Evolutionary conservation across 1,140 invertebrate genomes (phyloP).

Genomic region (Whitmania pigra): DNA sequence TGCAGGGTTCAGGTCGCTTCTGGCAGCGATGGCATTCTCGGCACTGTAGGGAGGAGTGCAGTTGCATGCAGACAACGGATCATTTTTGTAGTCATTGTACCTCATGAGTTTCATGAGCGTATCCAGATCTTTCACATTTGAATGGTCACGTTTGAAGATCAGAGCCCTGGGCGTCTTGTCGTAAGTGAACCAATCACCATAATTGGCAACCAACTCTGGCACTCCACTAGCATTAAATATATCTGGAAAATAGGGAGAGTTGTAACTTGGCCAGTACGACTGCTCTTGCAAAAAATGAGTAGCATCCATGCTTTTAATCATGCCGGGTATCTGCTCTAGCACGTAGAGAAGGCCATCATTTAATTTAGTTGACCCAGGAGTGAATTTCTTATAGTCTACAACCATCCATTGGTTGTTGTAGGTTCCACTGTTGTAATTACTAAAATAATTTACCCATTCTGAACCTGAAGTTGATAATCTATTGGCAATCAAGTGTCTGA

Average conservation of each 20-base stretch:
- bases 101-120: constrained; percentile 54
- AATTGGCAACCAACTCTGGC: constrained; percentile 48
- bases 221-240: constrained; percentile 51
- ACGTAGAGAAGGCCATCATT: constrained; percentile 56
- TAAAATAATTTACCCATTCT: constrained; percentile 55
- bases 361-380: constrained; percentile 42
- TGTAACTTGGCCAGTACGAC: constrained; percentile 65
- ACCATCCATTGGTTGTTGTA: constrained; percentile 80
- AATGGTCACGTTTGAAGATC: constrained; percentile 53
- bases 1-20: constrained; percentile 56
- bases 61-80: constrained; percentile 55
- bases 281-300: constrained; percentile 54
- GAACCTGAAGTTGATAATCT: constrained; percentile 57
- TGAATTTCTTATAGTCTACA: constrained; percentile 58
- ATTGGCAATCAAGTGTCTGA: constrained; percentile 72
- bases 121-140: constrained; percentile 45
- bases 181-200: constrained; percentile 60
- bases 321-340: constrained; percentile 65
- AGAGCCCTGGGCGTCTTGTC: constrained; percentile 52
- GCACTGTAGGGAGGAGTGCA: constrained; percentile 60
- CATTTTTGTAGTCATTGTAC: constrained; percentile 60
- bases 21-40: constrained; percentile 57
- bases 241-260: constrained; percentile 57
- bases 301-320: constrained; percentile 49
- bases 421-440: constrained; percentile 61